A percentile compares a stretch with the other conserved stretches of the same genome.
These are phyloP conservation scores for Amia ocellicauda DNA, from an alignment of 2,113 vertebrate genomes.

Conservation along the genomic window DNA sequence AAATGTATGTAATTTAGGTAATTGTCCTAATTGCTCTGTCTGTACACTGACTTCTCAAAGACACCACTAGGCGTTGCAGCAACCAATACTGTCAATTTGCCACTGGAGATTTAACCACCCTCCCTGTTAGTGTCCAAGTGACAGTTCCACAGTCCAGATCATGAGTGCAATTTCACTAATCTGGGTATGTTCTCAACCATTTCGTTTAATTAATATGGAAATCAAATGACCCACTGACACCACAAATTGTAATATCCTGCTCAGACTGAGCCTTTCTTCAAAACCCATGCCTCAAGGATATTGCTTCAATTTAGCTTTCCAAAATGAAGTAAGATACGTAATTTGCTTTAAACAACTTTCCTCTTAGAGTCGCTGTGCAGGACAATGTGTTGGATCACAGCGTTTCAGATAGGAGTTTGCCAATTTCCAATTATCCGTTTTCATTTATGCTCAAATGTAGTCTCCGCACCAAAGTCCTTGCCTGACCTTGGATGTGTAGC, in stretches of 20 bases:
- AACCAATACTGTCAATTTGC: constrained; percentile 53
- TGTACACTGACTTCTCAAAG: constrained; percentile 45
- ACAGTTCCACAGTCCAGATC: constrained; percentile 42
- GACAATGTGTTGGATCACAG: too few species aligned
- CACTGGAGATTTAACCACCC: constrained; percentile 49
- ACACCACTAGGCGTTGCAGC: constrained; percentile 44
- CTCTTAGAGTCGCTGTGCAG: too few species aligned
- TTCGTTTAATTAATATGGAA: constrained; percentile 47
- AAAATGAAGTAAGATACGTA: constrained; percentile 7
- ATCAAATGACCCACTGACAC: constrained; percentile 33
- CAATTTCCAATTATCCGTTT: too few species aligned
- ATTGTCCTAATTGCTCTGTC: constrained; percentile 35
- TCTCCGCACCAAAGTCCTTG: too few species aligned
- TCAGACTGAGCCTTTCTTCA: constrained; percentile 5
- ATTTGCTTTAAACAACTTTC: not conserved
- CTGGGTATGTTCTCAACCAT: constrained; percentile 18
- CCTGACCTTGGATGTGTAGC: too few species aligned
- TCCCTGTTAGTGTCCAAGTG: constrained; percentile 46
- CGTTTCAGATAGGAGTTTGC: too few species aligned
- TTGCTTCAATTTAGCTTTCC: not conserved
- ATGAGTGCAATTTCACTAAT: constrained; percentile 26
- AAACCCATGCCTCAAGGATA: constrained; percentile 2
- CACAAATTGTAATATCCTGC: constrained; percentile 29
- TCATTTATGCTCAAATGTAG: too few species aligned
- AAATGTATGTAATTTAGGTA: constrained; percentile 32